Evolutionary conservation across 2,797 vertebrate species (phyloP).

Genomic region (Adelosebastes latens): DNA sequence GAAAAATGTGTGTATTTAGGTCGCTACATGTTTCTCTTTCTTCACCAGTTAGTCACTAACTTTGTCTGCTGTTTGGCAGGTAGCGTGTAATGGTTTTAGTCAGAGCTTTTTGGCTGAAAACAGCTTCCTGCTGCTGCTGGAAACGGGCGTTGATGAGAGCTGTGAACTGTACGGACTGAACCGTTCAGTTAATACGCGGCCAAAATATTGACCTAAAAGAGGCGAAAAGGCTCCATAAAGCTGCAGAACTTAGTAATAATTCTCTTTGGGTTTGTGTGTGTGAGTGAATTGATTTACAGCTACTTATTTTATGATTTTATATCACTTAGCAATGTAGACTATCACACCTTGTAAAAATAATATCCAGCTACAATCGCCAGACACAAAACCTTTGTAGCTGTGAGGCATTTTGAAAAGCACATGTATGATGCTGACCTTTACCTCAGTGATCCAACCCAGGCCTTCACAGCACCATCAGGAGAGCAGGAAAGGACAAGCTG

Average conservation of each 20-base stretch:
- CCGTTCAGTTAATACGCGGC: neutral
- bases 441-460: slow-evolving; percentile 33
- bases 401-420: slow-evolving; percentile 30
- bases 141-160: neutral
- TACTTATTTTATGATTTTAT: neutral
- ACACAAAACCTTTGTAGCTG: neutral
- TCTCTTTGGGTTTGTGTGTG: neutral
- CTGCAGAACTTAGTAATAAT: neutral
- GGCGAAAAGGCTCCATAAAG: neutral
- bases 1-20: neutral
- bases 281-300: neutral
- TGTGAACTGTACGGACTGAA: neutral
- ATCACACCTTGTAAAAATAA: neutral
- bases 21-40: neutral
- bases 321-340: neutral
- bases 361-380: neutral
- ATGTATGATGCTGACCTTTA: slow-evolving; percentile 60
- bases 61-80: neutral
- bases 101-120: neutral
- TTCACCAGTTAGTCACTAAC: neutral
- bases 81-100: neutral
- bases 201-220: neutral
- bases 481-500: slow-evolving; percentile 32
- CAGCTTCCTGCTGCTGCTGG: neutral
- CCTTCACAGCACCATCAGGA: slow-evolving; percentile 31